Evolutionary conservation across 2,797 vertebrate genomes (phyloP).

Genomic region (Acipenser oxyrinchus): DNA sequence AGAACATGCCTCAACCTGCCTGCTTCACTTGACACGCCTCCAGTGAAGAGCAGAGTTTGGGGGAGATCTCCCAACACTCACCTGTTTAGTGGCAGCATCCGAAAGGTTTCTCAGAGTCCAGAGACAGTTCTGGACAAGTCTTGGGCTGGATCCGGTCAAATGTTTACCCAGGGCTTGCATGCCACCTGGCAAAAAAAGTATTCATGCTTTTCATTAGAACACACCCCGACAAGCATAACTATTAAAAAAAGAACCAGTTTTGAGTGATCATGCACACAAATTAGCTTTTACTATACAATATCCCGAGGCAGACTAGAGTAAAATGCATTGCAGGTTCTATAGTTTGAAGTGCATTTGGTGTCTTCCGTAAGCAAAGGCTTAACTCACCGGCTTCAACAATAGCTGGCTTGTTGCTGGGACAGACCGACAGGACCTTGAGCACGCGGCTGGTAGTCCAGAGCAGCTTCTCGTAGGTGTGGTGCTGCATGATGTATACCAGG

Average conservation of each 20-base stretch:
- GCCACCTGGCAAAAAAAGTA: constrained; percentile 63
- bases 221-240: rapidly evolving
- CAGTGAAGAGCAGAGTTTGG: too few species aligned
- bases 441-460: constrained; percentile 98
- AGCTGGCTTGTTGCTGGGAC: constrained; percentile 94
- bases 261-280: too few species aligned
- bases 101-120: constrained; percentile 96
- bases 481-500: constrained; percentile 93
- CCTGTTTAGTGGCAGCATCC: constrained; percentile 94
- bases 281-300: too few species aligned
- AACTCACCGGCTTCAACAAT: constrained; percentile 89
- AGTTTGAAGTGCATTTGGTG: too few species aligned
- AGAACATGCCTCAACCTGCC: too few species aligned
- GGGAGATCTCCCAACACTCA: constrained; percentile 42
- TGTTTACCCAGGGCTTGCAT: constrained; percentile 95
- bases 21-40: too few species aligned
- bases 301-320: too few species aligned
- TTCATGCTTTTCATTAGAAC: constrained; percentile 12
- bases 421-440: constrained; percentile 95
- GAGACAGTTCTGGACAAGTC: constrained; percentile 89
- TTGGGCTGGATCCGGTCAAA: constrained; percentile 74
- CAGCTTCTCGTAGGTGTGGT: constrained; percentile 88
- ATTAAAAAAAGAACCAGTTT: background rate
- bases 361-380: too few species aligned
- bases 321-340: too few species aligned